Evolutionary conservation across 1,140 invertebrate species (phyloP), one percentile per base, ranked within the genome.

Genomic region (Magallana angulata): DNA sequence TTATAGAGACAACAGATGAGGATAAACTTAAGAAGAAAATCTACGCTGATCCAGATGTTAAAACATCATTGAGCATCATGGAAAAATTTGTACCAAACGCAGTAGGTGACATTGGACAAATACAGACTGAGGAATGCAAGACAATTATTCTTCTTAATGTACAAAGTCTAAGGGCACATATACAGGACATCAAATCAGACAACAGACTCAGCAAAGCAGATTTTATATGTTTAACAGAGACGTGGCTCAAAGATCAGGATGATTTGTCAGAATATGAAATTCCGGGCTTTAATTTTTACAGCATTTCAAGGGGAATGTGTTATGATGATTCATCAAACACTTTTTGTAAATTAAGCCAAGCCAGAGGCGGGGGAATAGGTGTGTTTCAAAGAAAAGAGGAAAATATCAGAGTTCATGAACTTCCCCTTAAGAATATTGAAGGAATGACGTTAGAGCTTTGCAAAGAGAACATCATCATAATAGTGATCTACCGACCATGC

Each of bases 221-320:
- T 85, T 16, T 57, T 8, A 36, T 85, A 48, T 68, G n/a, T 24
- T 57, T 85, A n/a, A 76, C 84, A 57, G 84, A 85, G 30, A 85
- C 84, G 7, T 85, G 84, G 84, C 56, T 85, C 9, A 30, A 71
- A 11, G 16, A 85, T 4, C 24, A 57, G 48, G 14, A 12, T 1
- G 76, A 82, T 7, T 9, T 18, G 4, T 16, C 12, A 82, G 81
- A 82, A 82, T 56, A 57, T 7, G 14, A 18, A 57, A 12, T 82
- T 11, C 14, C 48, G 0, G 36, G 14, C 14, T 82, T 82, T n/a
- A 56, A 18, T 1, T 82, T 56, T 8, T 56, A 82, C 48, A 36
- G 57, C 24, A 18, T 57, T 5, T 14, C 81, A 57, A 82, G 81
- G n/a, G 12, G 14, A 18, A 14, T 57, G 16, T 82, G 24, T 18